Percentiles rank a stretch among this genome's conserved stretches.
phyloP scores from a whole-genome alignment of 2,113 vertebrate species.

The Clarias magur region DNA sequence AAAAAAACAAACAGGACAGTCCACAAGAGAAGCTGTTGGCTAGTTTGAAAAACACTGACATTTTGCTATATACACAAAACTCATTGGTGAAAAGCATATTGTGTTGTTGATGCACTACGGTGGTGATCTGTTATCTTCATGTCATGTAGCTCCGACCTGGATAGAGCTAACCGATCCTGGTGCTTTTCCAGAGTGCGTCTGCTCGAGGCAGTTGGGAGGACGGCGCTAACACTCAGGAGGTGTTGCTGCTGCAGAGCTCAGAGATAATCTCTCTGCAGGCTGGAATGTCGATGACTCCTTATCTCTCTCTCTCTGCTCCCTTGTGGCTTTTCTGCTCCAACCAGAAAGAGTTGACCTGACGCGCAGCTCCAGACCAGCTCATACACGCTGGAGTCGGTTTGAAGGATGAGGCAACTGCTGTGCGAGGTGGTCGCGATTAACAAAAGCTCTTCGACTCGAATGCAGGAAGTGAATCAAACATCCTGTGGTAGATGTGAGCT shows the following conservation, averaged over 20 bases:
- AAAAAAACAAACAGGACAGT: background rate
- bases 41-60: background rate
- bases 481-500: background rate
- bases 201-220: background rate
- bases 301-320: constrained; percentile 46
- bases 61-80: background rate
- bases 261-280: constrained; percentile 28
- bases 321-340: constrained; percentile 9
- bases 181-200: background rate
- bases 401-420: background rate
- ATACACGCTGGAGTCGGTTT: background rate
- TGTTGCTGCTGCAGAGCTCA: constrained; percentile 34
- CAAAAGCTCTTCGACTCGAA: background rate
- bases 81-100: background rate
- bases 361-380: background rate
- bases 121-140: background rate
- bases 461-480: background rate
- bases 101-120: background rate
- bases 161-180: background rate
- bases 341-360: background rate
- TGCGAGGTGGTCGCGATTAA: background rate
- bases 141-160: background rate
- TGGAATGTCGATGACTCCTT: constrained; percentile 59
- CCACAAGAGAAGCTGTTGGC: background rate
- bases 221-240: constrained; percentile 4